phyloP scores from a whole-genome alignment of 2,888 invertebrate species.

The Antheraea assamensis region DNA sequence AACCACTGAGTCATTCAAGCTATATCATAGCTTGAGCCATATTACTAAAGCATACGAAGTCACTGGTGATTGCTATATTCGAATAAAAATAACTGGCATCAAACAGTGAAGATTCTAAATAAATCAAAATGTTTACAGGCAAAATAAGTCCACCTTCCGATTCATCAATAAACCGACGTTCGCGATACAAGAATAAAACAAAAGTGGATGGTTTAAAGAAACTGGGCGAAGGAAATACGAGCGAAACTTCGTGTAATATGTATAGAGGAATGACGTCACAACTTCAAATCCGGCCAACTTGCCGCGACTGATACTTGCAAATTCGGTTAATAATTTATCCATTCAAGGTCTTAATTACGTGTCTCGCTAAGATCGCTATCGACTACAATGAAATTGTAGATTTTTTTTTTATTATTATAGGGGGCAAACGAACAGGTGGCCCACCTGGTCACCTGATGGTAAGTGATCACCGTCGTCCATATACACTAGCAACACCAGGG shows the following conservation, averaged over 20 bases:
- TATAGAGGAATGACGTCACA: slow-evolving; percentile 71
- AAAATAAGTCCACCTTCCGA: background rate
- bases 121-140: background rate
- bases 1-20: too few species aligned
- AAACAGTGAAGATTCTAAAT: too few species aligned
- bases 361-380: slow-evolving; percentile 25
- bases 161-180: slow-evolving; percentile 24
- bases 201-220: slow-evolving; percentile 17
- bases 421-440: too few species aligned
- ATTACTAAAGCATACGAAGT: too few species aligned
- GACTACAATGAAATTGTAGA: too few species aligned
- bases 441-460: too few species aligned
- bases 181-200: slow-evolving; percentile 27
- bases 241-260: slow-evolving; percentile 49
- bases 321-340: slow-evolving; percentile 69
- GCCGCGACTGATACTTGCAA: slow-evolving; percentile 65
- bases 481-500: too few species aligned
- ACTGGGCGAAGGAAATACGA: slow-evolving; percentile 28
- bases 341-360: slow-evolving; percentile 55
- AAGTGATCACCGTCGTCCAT: too few species aligned
- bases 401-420: too few species aligned
- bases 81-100: background rate
- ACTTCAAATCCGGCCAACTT: slow-evolving; percentile 63
- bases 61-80: background rate
- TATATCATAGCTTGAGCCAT: too few species aligned